Evolutionary conservation across 2,113 vertebrate genomes (phyloP), one percentile per base, ranked within the genome.

Genomic region (Lynx canadensis): DNA sequence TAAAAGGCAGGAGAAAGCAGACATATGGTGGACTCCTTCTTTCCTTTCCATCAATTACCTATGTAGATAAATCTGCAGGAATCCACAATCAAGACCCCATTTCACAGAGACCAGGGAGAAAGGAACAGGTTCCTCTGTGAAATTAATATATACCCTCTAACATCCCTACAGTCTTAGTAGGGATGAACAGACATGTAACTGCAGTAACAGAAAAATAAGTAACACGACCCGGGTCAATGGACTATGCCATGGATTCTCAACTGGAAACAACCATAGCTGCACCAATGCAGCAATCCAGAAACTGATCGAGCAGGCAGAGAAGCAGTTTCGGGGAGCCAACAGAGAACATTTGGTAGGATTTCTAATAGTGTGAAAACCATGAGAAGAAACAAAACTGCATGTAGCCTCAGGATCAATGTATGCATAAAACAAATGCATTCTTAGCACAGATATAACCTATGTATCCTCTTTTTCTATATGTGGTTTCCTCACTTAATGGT

Each of bases 111-210:
- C 9, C 18, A 8, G 0, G 21, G 41, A 18, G 23, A 29, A 41
- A 11, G 11, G 15, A 48, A 19, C 0, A 1, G 1, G 2, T 38
- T 55, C 15, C 31, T 63, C 4, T 0, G 4, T 4, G 45, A 63
- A 74, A 74, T 23, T 31, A 50, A 33, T 23, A 52, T 5, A 69
- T 0, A 16, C 29, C 3, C 5, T 68, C 41, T 60, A 9, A 4
- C 33, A 23, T 19, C 31, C 29, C 27, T 48, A 74, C 29, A 66
- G 27, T 38, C 14, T 86, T 31, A 23, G 19, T 4, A 57, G 23
- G 8, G 5, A 1, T 19, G 2, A 27, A 15, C 0, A 31, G 29
- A 74, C 33, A n/a, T 25, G 7, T 8, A 18, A 84, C 27, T n/a
- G 27, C 33, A 48, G 69, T 19, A 18, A 57, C 60, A 68, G 11